phyloP scores from a whole-genome alignment of 2,113 vertebrate species.

The Tonatia bakeri region DNA sequence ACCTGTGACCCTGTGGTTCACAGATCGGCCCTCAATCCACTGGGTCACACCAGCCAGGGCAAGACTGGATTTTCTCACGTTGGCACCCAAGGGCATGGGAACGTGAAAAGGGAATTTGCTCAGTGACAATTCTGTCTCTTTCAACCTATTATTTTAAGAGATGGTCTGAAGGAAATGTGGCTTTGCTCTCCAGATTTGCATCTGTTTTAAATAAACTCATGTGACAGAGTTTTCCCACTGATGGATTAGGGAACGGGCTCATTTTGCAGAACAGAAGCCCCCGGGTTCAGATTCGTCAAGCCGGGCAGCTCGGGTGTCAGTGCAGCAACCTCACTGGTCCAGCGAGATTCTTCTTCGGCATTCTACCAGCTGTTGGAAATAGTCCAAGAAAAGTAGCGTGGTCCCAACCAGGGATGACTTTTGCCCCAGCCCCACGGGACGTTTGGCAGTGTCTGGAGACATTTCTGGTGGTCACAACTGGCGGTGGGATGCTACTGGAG shows the following conservation, averaged over 20 bases:
- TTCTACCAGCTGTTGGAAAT: fast-evolving
- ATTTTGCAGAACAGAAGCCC: not conserved
- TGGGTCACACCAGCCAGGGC: too few species aligned
- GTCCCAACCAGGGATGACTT: not conserved
- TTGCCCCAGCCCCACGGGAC: not conserved
- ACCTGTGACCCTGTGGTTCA: too few species aligned
- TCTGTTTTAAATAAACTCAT: not conserved
- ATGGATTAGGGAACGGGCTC: not conserved
- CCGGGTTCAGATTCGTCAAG: not conserved
- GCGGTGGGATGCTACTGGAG: fast-evolving
- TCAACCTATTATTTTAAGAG: not conserved
- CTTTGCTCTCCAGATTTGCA: not conserved
- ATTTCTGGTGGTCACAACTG: not conserved
- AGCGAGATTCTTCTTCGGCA: fast-evolving
- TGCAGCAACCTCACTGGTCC: fast-evolving
- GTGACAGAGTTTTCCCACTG: not conserved
- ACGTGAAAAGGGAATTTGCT: slow-evolving; percentile 34
- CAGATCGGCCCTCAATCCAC: too few species aligned
- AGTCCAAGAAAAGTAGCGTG: not conserved
- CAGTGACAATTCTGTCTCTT: not conserved
- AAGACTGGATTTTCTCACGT: not conserved
- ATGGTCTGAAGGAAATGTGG: not conserved
- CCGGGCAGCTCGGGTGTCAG: not conserved
- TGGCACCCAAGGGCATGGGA: not conserved
- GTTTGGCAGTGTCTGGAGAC: not conserved